Percentiles rank a stretch among this genome's conserved stretches.
Evolutionary conservation across 2,113 vertebrate species (phyloP).

Genomic region (Elephas maximus): DNA sequence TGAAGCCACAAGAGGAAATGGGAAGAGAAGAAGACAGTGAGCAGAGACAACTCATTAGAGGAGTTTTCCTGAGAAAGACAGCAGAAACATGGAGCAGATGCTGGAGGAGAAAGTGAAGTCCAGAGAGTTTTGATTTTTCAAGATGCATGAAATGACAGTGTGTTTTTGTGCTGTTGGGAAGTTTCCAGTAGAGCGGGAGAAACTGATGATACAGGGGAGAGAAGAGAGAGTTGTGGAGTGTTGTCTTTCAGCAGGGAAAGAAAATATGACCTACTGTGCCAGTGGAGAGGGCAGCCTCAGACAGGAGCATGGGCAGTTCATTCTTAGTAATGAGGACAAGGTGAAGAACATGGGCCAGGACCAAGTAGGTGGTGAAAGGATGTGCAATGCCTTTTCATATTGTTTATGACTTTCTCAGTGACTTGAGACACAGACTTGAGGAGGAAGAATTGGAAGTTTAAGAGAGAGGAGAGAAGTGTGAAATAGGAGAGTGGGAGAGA

Average conservation of each 20-base stretch:
- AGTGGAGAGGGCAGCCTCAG: not conserved
- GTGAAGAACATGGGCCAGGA: not conserved
- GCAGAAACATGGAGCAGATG: not conserved
- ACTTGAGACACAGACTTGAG: not conserved
- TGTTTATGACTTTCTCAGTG: not conserved
- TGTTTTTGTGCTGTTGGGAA: not conserved
- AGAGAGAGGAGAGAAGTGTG: not conserved
- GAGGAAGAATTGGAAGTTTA: not conserved
- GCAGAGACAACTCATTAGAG: not conserved
- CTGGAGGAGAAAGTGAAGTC: not conserved
- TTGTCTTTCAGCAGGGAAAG: not conserved
- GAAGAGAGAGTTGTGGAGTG: not conserved
- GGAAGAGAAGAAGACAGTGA: not conserved
- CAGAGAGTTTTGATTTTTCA: not conserved
- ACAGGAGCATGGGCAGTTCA: not conserved
- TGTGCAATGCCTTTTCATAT: not conserved
- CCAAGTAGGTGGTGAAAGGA: not conserved
- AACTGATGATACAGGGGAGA: not conserved
- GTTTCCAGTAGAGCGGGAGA: not conserved
- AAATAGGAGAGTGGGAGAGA: not conserved
- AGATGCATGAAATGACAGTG: not conserved
- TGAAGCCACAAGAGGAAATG: not conserved
- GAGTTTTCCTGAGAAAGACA: not conserved
- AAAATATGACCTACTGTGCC: not conserved
- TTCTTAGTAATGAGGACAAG: not conserved